Evolutionary conservation across 2,888 invertebrate species (phyloP), one percentile per base, ranked within the genome.

Genomic region (Ganaspis brasiliensis): DNA sequence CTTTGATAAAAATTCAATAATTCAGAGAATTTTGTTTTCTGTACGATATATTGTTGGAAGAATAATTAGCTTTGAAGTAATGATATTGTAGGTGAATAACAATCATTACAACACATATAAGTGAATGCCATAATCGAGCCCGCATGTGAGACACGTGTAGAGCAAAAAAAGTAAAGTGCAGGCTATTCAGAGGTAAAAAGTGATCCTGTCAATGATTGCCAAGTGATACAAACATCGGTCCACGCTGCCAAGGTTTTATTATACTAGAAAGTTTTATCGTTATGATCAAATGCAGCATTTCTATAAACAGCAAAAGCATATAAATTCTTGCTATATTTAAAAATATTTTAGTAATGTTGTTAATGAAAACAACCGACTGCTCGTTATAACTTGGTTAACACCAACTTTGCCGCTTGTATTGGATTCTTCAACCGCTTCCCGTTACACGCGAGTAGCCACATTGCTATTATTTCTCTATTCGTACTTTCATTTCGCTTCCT

Each of bases 381-480:
- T 61, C 35, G 61, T 61, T 61, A 61, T 61, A 37, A 61, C 61
- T 61, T 61, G 16, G 37, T 61, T 61, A 61, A 61, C 19, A 19
- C 37, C 19, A 10, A 61, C 61, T 61, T 61, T 37, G 35, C 35
- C 61, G 35, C 5, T 35, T n/a, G 57, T 57, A 2, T 57, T 63
- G 61, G 14, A 63, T 63, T 37, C 37, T 63, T 63, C 37, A 63
- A 37, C 37, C 19, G 37, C 61, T 63, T 63, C 37, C 61, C 61
- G 61, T 63, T 63, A 63, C 57, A 57, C 26, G 57, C 57, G 57
- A 57, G 57, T 57, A 31, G 57, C 26, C 26, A 57, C 57, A 57
- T 57, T 31, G 57, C 31, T 57, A 57, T 57, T 57, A 57, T 57
- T 57, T 57, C 57, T 57, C 57, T 57, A 57, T 57, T 57, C 57